Evolutionary conservation across 2,113 vertebrate species (phyloP), one percentile per base, ranked within the genome.

Genomic region (human (Homo sapiens)): DNA sequence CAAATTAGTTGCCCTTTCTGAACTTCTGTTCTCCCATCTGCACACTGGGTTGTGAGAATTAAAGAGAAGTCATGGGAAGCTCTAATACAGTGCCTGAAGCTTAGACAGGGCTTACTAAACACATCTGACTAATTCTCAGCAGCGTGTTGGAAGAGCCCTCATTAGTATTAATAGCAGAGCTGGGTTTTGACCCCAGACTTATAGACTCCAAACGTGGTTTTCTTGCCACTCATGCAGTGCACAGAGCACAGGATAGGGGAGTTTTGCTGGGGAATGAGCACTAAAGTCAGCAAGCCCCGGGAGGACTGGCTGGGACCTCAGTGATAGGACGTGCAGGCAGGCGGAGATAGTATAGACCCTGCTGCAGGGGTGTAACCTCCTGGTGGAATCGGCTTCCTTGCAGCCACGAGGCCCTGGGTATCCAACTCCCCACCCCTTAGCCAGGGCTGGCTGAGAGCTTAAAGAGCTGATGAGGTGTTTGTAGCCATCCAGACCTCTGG

Each of bases 1-100:
- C 57, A 94, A 35, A 17, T 57, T 45, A 59, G 70, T 95, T 93
- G 61, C 59, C 48, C 48, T 75, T 52, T 80, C 96, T 87, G 92
- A 92, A 43, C 82, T 38, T 91, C 40, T 45, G 6, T 38, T 72
- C 35, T 90, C 20, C 43, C 38, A 9, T 66, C 89, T 57, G 45
- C 35, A 50, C 13, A 11, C 3, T 93, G 68, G 68, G 12, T 43
- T 95, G 20, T 88, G 84, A 94, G 80, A 88, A 64, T 70, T 85
- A 94, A 64, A 30, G 22, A 23, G 25, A 27, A 38, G 38, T 73
- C 32, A 17, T 23, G 12, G 14, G 27, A 73, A 96, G 52, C 70
- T 90, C n/a, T 78, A 43, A n/a, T 27, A 22, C 3, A 20, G 59
- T 22, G 20, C 17, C 32, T 40, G 82, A 48, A 79, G 86, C 59